phyloP scores from a whole-genome alignment of 2,797 vertebrate genomes.

The Telmatherina bonti region DNA sequence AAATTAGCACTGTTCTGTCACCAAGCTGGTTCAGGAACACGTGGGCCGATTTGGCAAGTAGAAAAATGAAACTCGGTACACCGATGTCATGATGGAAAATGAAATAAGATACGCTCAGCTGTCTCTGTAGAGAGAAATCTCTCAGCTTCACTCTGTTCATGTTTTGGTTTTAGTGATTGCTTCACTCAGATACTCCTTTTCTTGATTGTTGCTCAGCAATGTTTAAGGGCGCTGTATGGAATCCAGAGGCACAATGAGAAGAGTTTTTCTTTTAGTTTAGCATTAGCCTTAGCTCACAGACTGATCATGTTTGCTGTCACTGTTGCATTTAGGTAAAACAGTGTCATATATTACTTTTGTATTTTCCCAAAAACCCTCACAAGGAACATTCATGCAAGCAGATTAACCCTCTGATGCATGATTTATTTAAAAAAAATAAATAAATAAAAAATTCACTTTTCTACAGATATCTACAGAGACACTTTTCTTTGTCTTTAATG shows the following conservation, averaged over 20 bases:
- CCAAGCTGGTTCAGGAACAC: slow-evolving; percentile 38
- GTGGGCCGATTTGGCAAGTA: slow-evolving; percentile 67
- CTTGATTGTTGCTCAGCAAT: slow-evolving; percentile 33
- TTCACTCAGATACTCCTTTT: slow-evolving; percentile 2
- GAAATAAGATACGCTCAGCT: slow-evolving; percentile 79
- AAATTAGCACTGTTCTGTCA: slow-evolving; percentile 38
- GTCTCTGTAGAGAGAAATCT: slow-evolving; percentile 62
- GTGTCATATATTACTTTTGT: neutral
- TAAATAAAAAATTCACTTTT: too few relatives aligned
- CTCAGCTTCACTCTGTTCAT: slow-evolving; percentile 46
- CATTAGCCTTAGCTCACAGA: neutral
- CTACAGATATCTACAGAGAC: too few relatives aligned
- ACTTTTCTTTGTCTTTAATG: too few relatives aligned
- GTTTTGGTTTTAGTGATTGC: slow-evolving; percentile 32
- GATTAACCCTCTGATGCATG: too few relatives aligned
- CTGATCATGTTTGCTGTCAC: neutral
- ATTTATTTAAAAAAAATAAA: too few relatives aligned
- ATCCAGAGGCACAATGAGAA: neutral
- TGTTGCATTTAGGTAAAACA: neutral
- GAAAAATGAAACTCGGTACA: slow-evolving; percentile 59
- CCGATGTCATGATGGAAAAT: slow-evolving; percentile 77
- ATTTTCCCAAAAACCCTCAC: neutral
- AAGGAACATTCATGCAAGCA: neutral
- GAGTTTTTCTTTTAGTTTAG: neutral
- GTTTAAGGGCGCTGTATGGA: slow-evolving; percentile 3